phyloP scores from a whole-genome alignment of 2,797 vertebrate genomes.

The Cryptoblepharus egeriae region DNA sequence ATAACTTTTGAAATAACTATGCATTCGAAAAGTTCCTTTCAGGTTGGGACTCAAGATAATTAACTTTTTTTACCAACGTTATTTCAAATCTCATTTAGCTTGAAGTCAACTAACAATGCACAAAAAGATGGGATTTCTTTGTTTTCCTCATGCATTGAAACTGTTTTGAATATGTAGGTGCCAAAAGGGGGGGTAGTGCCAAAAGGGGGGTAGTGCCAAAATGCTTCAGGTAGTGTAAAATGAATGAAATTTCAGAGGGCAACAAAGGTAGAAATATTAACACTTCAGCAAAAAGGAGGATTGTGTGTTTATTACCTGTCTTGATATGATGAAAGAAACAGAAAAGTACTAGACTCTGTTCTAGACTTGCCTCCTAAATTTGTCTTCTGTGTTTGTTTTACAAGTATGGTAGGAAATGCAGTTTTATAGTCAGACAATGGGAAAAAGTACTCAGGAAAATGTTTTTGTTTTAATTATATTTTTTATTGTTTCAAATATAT shows the following conservation, averaged over 20 bases:
- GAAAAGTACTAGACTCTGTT: background rate
- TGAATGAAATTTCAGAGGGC: background rate
- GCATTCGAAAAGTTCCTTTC: background rate
- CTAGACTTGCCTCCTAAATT: background rate
- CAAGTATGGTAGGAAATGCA: background rate
- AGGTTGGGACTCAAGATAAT: background rate
- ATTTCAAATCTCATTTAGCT: background rate
- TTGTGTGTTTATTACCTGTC: background rate
- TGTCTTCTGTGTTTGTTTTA: background rate
- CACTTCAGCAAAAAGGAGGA: background rate
- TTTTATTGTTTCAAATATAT: no score
- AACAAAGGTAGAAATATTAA: background rate
- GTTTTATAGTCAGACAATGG: no score
- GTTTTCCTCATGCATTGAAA: background rate
- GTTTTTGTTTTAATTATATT: no score
- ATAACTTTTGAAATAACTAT: background rate
- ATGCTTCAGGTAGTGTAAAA: background rate
- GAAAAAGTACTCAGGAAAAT: no score
- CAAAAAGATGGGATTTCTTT: background rate
- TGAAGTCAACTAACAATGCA: background rate
- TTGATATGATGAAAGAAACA: background rate
- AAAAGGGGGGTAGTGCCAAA: background rate
- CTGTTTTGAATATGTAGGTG: background rate
- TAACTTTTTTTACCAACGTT: background rate
- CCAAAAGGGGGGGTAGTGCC: background rate